phyloP scores from a whole-genome alignment of 2,888 invertebrate species.

The Zaprionus obscuricornis region DNA sequence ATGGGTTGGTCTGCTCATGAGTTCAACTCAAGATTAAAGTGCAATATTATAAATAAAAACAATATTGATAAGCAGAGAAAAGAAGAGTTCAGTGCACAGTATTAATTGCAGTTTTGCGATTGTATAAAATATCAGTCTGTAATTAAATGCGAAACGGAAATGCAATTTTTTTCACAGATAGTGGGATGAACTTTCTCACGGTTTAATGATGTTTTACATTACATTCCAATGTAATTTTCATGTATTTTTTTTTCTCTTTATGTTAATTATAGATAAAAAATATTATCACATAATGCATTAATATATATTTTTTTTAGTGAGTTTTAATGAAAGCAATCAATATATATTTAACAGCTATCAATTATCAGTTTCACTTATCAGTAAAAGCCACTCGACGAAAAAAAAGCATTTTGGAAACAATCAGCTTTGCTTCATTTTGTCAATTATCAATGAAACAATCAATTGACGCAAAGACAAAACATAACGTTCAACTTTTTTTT shows the following conservation, averaged over 20 bases:
- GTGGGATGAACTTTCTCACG: constrained; percentile 33
- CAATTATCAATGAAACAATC: constrained; percentile 36
- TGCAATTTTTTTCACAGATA: background rate
- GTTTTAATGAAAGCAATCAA: constrained; percentile 30
- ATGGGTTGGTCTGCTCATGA: constrained; percentile 17
- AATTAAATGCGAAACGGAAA: constrained; percentile 35
- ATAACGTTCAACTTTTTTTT: too few species aligned
- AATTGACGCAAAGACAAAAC: constrained; percentile 39
- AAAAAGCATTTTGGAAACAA: constrained; percentile 9
- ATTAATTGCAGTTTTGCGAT: constrained; percentile 40
- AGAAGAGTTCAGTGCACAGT: constrained; percentile 5
- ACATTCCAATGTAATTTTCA: background rate
- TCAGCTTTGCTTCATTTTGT: background rate
- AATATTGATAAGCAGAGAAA: too few species aligned
- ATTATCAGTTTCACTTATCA: too few species aligned
- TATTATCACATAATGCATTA: constrained; percentile 10
- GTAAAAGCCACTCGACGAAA: constrained; percentile 6
- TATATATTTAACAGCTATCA: constrained; percentile 19
- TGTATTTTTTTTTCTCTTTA: too few species aligned
- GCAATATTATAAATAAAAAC: constrained; percentile 42
- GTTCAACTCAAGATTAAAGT: too few species aligned
- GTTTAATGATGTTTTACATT: constrained; percentile 10
- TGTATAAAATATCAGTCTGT: constrained; percentile 8
- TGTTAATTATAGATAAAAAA: too few species aligned
- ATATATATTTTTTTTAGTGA: too few species aligned